A percentile compares a stretch with the other conserved stretches of the same genome.
These are phyloP conservation scores for Crypturellus undulatus DNA, from an alignment of 2,113 vertebrate species.

Conservation along the genomic window DNA sequence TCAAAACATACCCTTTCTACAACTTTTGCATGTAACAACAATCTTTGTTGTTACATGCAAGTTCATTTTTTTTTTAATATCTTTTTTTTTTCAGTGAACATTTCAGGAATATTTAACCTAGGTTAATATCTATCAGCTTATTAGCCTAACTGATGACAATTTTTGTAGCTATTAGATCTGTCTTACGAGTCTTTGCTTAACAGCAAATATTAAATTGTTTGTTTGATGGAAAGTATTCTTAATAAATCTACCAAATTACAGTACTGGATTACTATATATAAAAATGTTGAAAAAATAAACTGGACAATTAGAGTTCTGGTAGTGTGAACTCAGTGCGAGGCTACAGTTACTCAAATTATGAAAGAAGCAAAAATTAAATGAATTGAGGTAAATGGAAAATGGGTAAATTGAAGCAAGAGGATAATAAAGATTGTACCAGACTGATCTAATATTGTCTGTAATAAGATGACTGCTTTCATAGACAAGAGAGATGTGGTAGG, in stretches of 20 bases:
- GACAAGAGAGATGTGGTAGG: background rate
- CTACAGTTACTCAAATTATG: background rate
- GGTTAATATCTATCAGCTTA: background rate
- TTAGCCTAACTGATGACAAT: background rate
- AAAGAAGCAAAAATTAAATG: background rate
- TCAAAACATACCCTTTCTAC: background rate
- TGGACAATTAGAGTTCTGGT: background rate
- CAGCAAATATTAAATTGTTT: background rate
- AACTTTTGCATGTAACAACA: background rate
- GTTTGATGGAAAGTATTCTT: background rate
- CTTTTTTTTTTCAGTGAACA: background rate
- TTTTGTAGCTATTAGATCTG: background rate
- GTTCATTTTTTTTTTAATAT: background rate
- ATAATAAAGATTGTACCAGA: background rate
- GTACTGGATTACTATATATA: background rate
- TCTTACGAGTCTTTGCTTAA: background rate
- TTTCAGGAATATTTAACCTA: background rate
- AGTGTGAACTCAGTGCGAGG: background rate
- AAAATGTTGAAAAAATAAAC: background rate
- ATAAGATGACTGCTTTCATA: background rate
- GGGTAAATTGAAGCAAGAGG: background rate
- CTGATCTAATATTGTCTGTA: background rate
- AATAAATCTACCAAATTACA: background rate
- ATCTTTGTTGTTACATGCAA: accelerated
- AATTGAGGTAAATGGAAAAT: background rate